Evolutionary conservation across 2,113 vertebrate genomes (phyloP), one percentile per base, ranked within the genome.

Genomic region (Diglossa brunneiventris): DNA sequence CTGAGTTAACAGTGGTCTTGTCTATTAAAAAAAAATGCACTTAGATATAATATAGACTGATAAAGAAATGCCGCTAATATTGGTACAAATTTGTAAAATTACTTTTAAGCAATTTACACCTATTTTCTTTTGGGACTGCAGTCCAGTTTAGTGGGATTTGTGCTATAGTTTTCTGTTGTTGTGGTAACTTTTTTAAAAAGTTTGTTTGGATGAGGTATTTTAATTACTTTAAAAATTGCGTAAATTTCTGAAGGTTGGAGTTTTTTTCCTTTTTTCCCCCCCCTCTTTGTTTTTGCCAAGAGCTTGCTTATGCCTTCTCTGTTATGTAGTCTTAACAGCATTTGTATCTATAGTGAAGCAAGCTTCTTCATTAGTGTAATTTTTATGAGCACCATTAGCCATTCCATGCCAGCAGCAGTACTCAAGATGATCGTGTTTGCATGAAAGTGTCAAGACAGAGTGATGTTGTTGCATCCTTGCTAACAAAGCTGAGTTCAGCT

Each of bases 181-280:
- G 24, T 49, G 16, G 5, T 83, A 42, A 53, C n/a, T 82, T 30
- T 24, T 50, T 8, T 1, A 12, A 20, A 16, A 26, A 3, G 2
- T 14, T 31, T 59, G 27, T 77, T 59, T 61, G 9, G 3, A 30
- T 63, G 11, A 73, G 18, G 1, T 64, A n/a, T 89, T 86, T 86
- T 80, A 80, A 62, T 80, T 70, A 46, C 9, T 74, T 33, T 41
- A 74, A 68, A 16, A 30, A 58, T 6, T 39, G 17, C 67, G 46
- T 28, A 15, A 56, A 9, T 58, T 92, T 80, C 13, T 42, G 18
- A 31, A 44, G 7, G 9, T 46, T 59, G 2, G 12, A 6, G 2
- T 1, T 31, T 35, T 62, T 20, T 3, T 4, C 17, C 3, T 10
- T 46, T 6, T 13, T 5, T 15, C 31, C 1, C 0, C 0, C 0